Base-by-base conservation (phyloP, 2,888 invertebrate genomes). In the Pocota personata region DNA sequence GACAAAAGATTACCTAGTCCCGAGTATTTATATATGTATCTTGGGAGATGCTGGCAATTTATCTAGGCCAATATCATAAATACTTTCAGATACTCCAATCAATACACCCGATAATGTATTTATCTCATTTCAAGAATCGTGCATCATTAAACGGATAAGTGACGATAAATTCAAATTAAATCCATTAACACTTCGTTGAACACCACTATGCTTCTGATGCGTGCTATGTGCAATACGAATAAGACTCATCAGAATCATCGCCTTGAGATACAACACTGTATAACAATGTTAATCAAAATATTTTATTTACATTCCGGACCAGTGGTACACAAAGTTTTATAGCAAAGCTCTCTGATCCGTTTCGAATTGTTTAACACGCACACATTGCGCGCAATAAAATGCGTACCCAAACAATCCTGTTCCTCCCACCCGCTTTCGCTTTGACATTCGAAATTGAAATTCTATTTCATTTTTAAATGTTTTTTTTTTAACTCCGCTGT, bases 221-320 rank as follows among this genome's bases (percentile, higher is more conserved):
- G 16, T 37, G 37, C 21, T 37, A 19, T 50, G 32, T 35, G 10
- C 4, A 66, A 50, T 37, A 50, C 48, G 16, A 35, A 32, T 48
- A 46, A 72, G 24, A 58, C 58, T 60, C 35, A 46, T 60, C 35
- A 46, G 46, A 58, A 30, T 32, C 71, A 57, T n/a, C 16, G 2
- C 10, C 55, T 24, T 2, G 5, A 57, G 1, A 30, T 1, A 2
- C 71, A 14, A 12, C 43, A 46, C 58, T 69, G 24, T 21, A 35
- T 6, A 71, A 43, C 82, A 82, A 50, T 77, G 76, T 77, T 76
- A 82, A 76, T 82, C 71, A 71, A 69, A 76, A 71, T 82, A 57
- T 73, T 40, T 80, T 76, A 58, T 76, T 77, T 58, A 82, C 77
- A 72, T 82, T 77, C 58, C 69, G 60, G 35, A 27, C 67, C 57